Evolutionary conservation across 2,797 vertebrate species (phyloP), one percentile per base, ranked within the genome.

Genomic region (Petrocephalus sullivani): DNA sequence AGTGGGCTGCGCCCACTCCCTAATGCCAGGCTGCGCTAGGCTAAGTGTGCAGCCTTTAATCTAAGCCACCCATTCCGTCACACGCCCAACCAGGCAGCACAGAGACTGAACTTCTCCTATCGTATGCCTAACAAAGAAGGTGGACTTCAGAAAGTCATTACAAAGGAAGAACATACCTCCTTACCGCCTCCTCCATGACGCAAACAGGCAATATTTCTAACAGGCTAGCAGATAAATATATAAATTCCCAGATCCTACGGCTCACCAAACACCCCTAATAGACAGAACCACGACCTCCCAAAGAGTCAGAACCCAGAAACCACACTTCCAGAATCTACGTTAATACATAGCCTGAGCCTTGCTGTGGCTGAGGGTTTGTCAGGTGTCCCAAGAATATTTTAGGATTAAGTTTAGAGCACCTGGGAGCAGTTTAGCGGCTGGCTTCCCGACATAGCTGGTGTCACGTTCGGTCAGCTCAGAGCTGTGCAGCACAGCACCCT

Each of bases 391-490:
- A 3, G 89, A 83, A 88, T 89, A 91, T 94, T 90, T 91, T 87
- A 90, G 90, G 89, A 93, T 89, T 90, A 60, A 67, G 84, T 91
- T 89, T 91, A 90, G 89, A 87, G 87, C 71, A 60, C 46, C 88
- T 89, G 85, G 85, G 91, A 93, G 93, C 91, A 90, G 91, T 60
- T 71, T 92, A 86, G n/a, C 87, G 91, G 88, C 91, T 91, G 91
- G 90, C 94, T 93, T 91, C 91, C 90, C 89, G 89, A 93, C 86
- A 12, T 5, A 33, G 64, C 28, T 33, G 64, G 64, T 28, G 1
- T 71, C 28, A 87, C 91, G 58, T 94, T 94, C 93, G 90, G 94
- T 96, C 94, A 93, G 91, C 92, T 93, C 6, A 57, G 91, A 87
- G 53, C 91, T 83, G 91, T 91, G 86, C 91, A 91, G 91, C 92